Evolutionary conservation across 2,797 vertebrate species (phyloP).

Genomic region (Siniperca scherzeri): DNA sequence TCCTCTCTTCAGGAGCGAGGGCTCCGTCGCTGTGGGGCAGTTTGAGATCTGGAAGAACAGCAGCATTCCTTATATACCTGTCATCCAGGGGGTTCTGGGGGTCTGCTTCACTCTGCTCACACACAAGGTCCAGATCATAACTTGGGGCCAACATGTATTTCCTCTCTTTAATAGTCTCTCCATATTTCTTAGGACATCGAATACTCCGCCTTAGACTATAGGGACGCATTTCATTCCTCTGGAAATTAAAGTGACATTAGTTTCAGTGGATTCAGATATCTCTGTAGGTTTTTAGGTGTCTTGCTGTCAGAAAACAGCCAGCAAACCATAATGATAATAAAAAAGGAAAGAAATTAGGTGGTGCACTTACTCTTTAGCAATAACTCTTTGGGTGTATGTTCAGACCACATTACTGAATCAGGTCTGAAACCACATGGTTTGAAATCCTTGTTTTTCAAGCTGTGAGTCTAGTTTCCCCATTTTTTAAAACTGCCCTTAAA

Average conservation of each 20-base stretch:
- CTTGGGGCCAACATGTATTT: conserved; percentile 43
- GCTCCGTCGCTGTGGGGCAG: not conserved
- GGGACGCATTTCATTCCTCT: conserved; percentile 72
- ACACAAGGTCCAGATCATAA: conserved; percentile 35
- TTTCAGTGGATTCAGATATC: conserved; percentile 4
- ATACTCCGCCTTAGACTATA: conserved; percentile 76
- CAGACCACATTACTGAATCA: conserved; percentile 42
- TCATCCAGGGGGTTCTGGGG: conserved; percentile 58
- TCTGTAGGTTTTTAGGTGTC: not conserved
- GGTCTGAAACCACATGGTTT: conserved; percentile 17
- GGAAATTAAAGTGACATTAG: conserved; percentile 39
- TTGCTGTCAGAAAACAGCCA: conserved; percentile 5
- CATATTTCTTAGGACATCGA: conserved; percentile 80
- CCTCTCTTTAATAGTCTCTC: conserved; percentile 71
- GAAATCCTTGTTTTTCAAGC: conserved; percentile 21
- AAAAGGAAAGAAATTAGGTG: not conserved
- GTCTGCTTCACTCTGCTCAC: conserved; percentile 39
- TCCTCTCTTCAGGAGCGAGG: conserved; percentile 9
- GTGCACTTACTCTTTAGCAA: conserved; percentile 63
- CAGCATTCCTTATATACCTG: conserved; percentile 70
- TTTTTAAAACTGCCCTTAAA: conserved; percentile 13
- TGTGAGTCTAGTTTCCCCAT: conserved; percentile 7
- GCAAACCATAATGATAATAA: not conserved
- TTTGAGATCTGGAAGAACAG: conserved; percentile 70
- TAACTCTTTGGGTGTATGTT: conserved; percentile 28